Evolutionary conservation across 2,797 vertebrate species (phyloP).

Genomic region (Eulemur albifrons): DNA sequence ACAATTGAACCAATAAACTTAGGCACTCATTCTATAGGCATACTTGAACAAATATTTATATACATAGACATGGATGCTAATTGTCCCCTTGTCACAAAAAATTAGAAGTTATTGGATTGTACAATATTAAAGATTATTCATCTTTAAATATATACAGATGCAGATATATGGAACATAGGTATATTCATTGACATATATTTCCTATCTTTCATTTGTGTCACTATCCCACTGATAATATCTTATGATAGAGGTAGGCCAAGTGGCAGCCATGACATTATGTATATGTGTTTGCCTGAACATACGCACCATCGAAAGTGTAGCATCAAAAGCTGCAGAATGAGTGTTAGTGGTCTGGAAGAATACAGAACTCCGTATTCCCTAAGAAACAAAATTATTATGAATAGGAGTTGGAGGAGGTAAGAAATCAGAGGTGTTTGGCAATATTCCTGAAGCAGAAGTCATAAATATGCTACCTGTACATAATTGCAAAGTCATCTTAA

Average conservation of each 20-base stretch:
- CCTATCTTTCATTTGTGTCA: neutral
- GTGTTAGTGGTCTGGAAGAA: neutral
- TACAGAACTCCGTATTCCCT: neutral
- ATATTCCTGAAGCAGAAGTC: neutral
- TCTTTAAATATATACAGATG: neutral
- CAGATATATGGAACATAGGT: neutral
- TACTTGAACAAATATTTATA: neutral
- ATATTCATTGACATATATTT: neutral
- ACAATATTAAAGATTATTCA: neutral
- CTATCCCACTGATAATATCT: neutral
- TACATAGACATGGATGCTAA: neutral
- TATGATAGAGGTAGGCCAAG: neutral
- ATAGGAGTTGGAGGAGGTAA: neutral
- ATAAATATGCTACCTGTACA: neutral
- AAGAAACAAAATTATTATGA: neutral
- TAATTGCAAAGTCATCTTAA: neutral
- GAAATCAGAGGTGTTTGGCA: neutral
- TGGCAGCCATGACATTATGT: neutral
- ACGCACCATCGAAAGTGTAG: neutral
- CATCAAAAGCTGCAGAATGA: neutral
- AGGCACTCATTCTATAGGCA: neutral
- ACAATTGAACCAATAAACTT: too few species aligned
- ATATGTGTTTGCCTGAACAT: neutral
- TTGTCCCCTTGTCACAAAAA: neutral
- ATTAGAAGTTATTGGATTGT: neutral